A percentile compares a stretch with the other conserved stretches of the same genome.
phyloP scores from a whole-genome alignment of 2,797 vertebrate genomes.

The Anguilla obscura region DNA sequence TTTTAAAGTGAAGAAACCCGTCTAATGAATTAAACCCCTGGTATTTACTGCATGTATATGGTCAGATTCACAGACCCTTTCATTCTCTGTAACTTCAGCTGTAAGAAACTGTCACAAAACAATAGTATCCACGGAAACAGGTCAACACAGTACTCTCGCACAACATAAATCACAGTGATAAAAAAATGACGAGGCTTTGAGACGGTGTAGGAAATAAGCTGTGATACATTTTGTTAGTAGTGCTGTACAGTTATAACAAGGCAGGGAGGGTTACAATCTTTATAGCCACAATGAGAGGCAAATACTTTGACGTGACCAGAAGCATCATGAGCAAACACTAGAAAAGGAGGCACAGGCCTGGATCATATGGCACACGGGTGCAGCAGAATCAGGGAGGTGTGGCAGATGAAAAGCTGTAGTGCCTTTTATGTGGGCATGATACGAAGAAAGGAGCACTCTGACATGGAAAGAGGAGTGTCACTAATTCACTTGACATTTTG shows the following conservation, averaged over 20 bases:
- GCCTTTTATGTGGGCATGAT: background rate
- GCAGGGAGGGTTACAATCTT: constrained; percentile 46
- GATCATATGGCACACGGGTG: constrained; percentile 14
- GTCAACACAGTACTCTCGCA: background rate
- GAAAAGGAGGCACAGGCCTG: constrained; percentile 18
- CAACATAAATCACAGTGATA: background rate
- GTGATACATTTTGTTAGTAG: constrained; percentile 50
- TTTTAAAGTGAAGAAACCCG: background rate
- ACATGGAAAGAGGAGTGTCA: background rate
- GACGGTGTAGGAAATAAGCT: constrained; percentile 29
- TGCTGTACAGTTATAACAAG: constrained; percentile 42
- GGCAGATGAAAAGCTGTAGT: background rate
- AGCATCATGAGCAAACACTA: background rate
- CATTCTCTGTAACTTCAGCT: background rate
- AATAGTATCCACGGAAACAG: background rate
- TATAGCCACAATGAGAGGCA: background rate
- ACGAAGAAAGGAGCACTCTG: background rate
- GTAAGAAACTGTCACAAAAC: background rate
- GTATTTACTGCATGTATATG: background rate
- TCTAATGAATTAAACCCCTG: background rate
- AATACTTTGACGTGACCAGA: constrained; percentile 8
- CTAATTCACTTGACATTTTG: constrained; percentile 20
- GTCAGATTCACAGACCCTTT: background rate
- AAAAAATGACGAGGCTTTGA: background rate
- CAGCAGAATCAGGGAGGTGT: background rate